Conservation (phyloP, 2,888 invertebrate genomes). For the Cheilosia scutellata region DNA sequence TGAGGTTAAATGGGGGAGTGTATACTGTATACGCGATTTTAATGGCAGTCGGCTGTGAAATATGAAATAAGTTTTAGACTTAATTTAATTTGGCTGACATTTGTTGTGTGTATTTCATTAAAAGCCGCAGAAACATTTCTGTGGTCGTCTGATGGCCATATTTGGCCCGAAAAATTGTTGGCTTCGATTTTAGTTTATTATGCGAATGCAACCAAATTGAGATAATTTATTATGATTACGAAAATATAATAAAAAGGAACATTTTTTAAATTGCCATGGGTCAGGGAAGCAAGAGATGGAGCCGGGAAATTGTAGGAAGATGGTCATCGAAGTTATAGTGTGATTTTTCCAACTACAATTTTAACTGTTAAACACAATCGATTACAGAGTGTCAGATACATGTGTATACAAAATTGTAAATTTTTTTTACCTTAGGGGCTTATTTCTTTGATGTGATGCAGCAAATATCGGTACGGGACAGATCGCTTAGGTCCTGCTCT, state of each 20-base stretch:
- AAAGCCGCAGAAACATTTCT: conserved; percentile 58
- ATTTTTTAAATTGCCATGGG: not conserved
- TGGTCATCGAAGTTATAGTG: too few relatives aligned
- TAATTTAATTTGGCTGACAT: conserved; percentile 42
- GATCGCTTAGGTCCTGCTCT: too few relatives aligned
- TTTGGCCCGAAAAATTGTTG: conserved; percentile 9
- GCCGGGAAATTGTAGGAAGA: too few relatives aligned
- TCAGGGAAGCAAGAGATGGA: not conserved
- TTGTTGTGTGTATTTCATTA: conserved; percentile 23
- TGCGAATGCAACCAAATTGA: conserved; percentile 1
- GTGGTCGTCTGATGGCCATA: conserved; percentile 34
- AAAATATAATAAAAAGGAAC: not conserved
- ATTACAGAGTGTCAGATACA: too few relatives aligned
- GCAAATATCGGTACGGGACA: too few relatives aligned
- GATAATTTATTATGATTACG: not conserved
- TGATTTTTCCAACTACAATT: too few relatives aligned
- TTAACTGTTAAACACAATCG: too few relatives aligned
- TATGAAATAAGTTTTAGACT: conserved; percentile 61
- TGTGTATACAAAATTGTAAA: too few relatives aligned
- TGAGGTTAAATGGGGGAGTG: conserved; percentile 29
- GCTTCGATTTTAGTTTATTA: conserved; percentile 16
- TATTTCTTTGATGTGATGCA: too few relatives aligned
- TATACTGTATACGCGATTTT: conserved; percentile 23
- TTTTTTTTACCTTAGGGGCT: too few relatives aligned
- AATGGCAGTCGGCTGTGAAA: conserved; percentile 53